phyloP scores from a whole-genome alignment of 2,888 invertebrate genomes.

The Heterodera filipjevi region DNA sequence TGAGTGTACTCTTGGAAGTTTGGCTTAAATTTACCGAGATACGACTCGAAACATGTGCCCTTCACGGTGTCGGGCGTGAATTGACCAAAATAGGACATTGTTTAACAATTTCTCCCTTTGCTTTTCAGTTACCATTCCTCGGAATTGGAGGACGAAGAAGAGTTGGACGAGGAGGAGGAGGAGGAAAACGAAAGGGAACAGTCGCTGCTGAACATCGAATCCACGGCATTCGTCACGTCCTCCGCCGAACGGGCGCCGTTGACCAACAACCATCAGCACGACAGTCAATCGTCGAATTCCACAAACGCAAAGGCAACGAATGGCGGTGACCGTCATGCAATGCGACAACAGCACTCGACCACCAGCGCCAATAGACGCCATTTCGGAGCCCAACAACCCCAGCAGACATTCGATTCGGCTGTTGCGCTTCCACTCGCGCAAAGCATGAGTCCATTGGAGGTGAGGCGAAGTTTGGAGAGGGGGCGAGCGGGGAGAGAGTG shows the following conservation, averaged over 20 bases:
- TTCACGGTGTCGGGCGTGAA: no score
- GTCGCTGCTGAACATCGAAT: background rate
- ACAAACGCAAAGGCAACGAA: background rate
- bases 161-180: constrained; percentile 17
- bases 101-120: background rate
- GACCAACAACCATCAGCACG: constrained; percentile 3
- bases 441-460: constrained; percentile 58
- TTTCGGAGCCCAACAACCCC: constrained; percentile 37
- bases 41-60: no score
- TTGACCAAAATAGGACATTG: no score
- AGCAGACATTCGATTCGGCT: constrained; percentile 8
- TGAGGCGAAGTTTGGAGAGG: constrained; percentile 29
- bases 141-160: constrained; percentile 25
- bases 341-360: constrained; percentile 18
- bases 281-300: background rate
- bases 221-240: background rate
- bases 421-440: constrained; percentile 43
- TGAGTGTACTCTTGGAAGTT: no score
- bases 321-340: background rate
- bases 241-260: background rate
- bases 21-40: no score
- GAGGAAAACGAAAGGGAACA: background rate
- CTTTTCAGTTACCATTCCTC: constrained; percentile 33
- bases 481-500: no score
- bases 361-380: background rate